Conservation (phyloP, 2,113 vertebrate genomes). For the Epinephelus cyanopodus region DNA sequence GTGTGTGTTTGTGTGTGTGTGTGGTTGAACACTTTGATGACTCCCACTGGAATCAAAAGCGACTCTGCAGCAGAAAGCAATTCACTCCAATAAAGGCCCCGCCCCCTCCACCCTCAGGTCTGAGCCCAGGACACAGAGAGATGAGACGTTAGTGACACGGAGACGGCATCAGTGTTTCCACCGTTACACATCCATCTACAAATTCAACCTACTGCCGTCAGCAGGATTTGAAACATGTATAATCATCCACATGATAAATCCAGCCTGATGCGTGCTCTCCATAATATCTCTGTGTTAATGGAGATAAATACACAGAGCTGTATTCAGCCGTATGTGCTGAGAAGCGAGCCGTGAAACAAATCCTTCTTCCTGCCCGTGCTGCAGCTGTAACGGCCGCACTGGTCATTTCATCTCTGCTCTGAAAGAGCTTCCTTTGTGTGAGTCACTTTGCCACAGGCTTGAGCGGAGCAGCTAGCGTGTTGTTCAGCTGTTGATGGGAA, state of each 20-base stretch:
- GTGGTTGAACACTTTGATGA: neutral
- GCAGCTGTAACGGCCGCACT: neutral
- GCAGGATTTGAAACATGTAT: neutral
- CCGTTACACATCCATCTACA: neutral
- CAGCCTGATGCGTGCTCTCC: neutral
- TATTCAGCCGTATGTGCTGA: neutral
- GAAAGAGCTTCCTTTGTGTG: constrained; percentile 34
- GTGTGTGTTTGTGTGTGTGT: no score
- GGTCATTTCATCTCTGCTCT: constrained; percentile 26
- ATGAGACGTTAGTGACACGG: no score
- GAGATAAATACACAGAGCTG: neutral
- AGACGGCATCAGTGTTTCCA: neutral
- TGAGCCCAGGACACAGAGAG: neutral
- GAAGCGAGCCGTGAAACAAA: neutral
- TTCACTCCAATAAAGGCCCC: neutral
- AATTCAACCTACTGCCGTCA: neutral
- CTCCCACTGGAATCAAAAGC: no score
- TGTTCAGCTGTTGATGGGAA: constrained; percentile 66
- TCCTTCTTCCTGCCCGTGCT: neutral
- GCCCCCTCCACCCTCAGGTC: neutral
- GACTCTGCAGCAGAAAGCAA: neutral
- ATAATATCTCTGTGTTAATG: neutral
- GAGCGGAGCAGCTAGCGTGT: constrained; percentile 48
- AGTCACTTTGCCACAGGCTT: constrained; percentile 61
- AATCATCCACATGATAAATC: neutral